These are phyloP conservation scores for Synanthedon myopaeformis DNA, from an alignment of 2,888 invertebrate genomes.

Conservation along the genomic window DNA sequence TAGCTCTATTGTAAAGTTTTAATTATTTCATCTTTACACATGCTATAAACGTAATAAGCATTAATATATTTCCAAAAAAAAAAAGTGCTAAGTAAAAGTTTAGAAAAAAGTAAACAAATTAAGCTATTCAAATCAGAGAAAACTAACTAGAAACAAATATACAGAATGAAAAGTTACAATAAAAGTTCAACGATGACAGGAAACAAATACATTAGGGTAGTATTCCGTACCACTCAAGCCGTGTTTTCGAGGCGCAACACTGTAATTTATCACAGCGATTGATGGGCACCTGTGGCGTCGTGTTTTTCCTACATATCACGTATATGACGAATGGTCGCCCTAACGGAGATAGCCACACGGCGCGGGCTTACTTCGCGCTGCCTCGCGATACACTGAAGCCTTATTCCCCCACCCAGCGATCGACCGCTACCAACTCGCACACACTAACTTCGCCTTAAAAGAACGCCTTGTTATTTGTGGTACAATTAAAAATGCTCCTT, in stretches of 20 bases:
- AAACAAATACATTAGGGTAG: not conserved
- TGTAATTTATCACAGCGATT: conserved; percentile 37
- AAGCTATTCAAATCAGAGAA: not conserved
- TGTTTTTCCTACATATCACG: conserved; percentile 29
- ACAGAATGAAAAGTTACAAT: not conserved
- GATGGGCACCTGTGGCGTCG: conserved; percentile 48
- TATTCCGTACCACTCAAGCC: conserved; percentile 33
- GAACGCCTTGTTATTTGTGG: conserved; percentile 37
- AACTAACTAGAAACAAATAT: not conserved
- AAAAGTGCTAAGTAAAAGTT: not conserved
- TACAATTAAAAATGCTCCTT: conserved; percentile 38
- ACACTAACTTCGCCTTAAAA: conserved; percentile 19
- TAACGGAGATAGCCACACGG: conserved; percentile 21
- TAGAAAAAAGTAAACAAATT: not conserved
- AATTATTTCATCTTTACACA: not conserved
- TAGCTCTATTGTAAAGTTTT: not conserved
- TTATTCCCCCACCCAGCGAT: conserved; percentile 36
- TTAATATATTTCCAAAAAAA: not conserved
- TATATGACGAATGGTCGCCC: conserved; percentile 1
- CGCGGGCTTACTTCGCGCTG: conserved; percentile 21
- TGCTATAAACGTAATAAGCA: not conserved
- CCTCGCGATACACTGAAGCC: conserved; percentile 18
- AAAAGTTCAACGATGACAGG: not conserved
- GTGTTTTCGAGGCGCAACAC: conserved; percentile 28
- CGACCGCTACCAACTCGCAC: conserved; percentile 13